Base-by-base conservation (phyloP, 2,888 invertebrate genomes). In the Agrochola macilenta region DNA sequence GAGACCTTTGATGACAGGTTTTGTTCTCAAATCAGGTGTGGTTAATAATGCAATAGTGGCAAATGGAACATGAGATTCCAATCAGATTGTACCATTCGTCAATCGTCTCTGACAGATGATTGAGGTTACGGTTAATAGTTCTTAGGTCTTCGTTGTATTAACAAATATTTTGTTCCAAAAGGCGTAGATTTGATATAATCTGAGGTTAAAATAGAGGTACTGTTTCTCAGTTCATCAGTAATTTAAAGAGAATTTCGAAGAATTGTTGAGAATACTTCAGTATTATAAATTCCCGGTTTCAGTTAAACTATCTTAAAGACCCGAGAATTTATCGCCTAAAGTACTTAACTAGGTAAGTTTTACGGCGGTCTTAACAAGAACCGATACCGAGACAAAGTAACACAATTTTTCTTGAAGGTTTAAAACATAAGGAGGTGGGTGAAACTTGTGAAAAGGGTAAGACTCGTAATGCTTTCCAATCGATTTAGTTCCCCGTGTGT, bases 401-500 rank as follows among this genome's bases (percentile, higher is more conserved):
- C 61, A 75, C 64, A 68, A 85, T 85, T 87, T 85, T 80, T 86
- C 78, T 77, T 85, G 66, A 57, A 73, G 79, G 78, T 77, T 79
- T 87, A 76, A 87, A 87, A 81, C 65, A 77, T 72, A 79, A 72
- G 68, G 71, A 85, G 79, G 77, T 77, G 71, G 68, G 81, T 26
- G 61, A 82, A 83, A 76, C 78, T 82, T 74, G 74, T 79, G 82
- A 81, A 80, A 82, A 79, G 77, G 79, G 64, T 71, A 78, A 79
- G 77, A 66, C 78, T 76, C 71, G 78, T 83, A 82, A 87, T 84
- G 73, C 61, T 83, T 88, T 88, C 79, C 81, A 80, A 84, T 88
- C 81, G 81, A 87, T 87, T 86, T 83, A 78, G 76, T 83, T 86
- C 66, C 63, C 54, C 58, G 77, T 74, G 81, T 79, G 81, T 81